Evolutionary conservation across 2,888 invertebrate genomes (phyloP).

Genomic region (Idaea dimidiata): DNA sequence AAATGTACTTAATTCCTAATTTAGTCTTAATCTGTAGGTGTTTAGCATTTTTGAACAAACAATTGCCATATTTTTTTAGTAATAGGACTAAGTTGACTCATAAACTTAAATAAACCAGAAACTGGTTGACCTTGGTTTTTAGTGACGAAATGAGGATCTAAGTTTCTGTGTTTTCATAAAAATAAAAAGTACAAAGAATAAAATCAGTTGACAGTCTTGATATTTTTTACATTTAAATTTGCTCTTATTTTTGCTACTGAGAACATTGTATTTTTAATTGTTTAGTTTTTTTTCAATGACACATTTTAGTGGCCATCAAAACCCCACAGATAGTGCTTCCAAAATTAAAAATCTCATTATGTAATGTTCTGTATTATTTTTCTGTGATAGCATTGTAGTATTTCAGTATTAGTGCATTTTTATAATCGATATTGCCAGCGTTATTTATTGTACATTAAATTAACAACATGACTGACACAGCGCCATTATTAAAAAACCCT

Average conservation of each 20-base stretch:
- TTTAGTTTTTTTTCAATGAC: neutral
- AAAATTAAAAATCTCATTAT: constrained; percentile 34
- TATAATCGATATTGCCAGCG: constrained; percentile 52
- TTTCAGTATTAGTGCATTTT: constrained; percentile 54
- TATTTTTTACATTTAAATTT: no score
- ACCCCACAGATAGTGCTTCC: constrained; percentile 39
- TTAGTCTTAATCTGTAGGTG: constrained; percentile 21
- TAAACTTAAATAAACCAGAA: constrained; percentile 29
- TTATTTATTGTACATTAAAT: constrained; percentile 40
- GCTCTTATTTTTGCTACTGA: neutral
- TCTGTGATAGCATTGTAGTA: constrained; percentile 62
- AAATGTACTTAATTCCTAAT: constrained; percentile 32
- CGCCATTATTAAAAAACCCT: neutral
- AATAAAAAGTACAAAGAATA: neutral
- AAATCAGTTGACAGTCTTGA: neutral
- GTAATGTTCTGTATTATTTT: constrained; percentile 40
- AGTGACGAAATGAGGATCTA: constrained; percentile 23
- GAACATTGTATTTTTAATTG: neutral
- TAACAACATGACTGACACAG: neutral
- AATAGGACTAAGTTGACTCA: constrained; percentile 33
- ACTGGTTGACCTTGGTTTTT: constrained; percentile 55
- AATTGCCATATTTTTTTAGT: constrained; percentile 22
- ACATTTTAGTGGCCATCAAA: neutral
- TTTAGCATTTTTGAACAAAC: constrained; percentile 19
- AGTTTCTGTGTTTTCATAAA: neutral